Percentiles rank a stretch among this genome's conserved stretches.
phyloP scores from a whole-genome alignment of 2,797 vertebrate genomes.

The Sebastes itinus region DNA sequence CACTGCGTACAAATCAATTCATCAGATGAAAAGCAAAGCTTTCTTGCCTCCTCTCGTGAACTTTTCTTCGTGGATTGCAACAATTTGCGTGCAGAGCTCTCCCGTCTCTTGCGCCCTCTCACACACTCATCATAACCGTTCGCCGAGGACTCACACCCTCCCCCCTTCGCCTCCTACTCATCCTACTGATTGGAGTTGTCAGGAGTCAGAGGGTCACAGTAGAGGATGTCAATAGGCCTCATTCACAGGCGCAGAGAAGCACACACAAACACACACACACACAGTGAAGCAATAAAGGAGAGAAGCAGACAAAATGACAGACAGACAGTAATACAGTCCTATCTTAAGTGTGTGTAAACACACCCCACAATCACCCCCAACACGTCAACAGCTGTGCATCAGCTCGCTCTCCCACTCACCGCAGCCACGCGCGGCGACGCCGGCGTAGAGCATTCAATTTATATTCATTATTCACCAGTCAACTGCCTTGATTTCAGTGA shows the following conservation, averaged over 20 bases:
- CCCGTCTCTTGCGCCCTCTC: neutral
- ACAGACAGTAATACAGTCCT: slow-evolving; percentile 49
- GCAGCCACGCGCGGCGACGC: slow-evolving; percentile 34
- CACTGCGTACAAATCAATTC: neutral
- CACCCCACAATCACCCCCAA: slow-evolving; percentile 56
- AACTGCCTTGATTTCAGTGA: slow-evolving; percentile 82
- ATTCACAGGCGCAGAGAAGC: slow-evolving; percentile 51
- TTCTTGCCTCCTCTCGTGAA: slow-evolving; percentile 17
- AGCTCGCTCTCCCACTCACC: slow-evolving; percentile 50
- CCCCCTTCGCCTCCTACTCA: slow-evolving; percentile 57
- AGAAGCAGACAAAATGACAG: slow-evolving; percentile 46
- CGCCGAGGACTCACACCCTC: slow-evolving; percentile 42
- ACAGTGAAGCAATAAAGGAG: slow-evolving; percentile 6
- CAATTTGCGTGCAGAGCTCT: slow-evolving; percentile 39
- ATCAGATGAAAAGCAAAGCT: neutral
- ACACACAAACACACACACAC: slow-evolving; percentile 9
- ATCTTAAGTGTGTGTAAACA: slow-evolving; percentile 63
- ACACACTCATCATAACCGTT: slow-evolving; percentile 51
- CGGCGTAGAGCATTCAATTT: slow-evolving; percentile 74
- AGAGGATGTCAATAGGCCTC: slow-evolving; percentile 75
- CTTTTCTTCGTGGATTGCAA: slow-evolving; percentile 20
- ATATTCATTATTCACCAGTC: slow-evolving; percentile 87
- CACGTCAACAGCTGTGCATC: slow-evolving; percentile 61
- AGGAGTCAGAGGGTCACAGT: slow-evolving; percentile 75
- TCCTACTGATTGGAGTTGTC: slow-evolving; percentile 76